These are phyloP conservation scores for Orchesella cincta DNA, from an alignment of 1,140 invertebrate species.

Conservation along the genomic window DNA sequence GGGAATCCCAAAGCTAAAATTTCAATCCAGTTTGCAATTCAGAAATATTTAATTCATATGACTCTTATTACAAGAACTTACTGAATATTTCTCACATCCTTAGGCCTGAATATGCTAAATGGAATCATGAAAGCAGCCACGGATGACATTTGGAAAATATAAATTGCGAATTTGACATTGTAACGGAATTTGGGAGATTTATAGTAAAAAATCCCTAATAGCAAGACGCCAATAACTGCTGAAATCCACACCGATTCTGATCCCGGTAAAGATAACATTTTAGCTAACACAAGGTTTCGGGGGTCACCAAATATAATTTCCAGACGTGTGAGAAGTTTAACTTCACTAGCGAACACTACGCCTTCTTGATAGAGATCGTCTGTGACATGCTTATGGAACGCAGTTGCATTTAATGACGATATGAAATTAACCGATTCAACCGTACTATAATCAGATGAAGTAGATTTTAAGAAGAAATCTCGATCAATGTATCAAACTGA, in stretches of 20 bases:
- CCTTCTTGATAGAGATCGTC: too few relatives aligned
- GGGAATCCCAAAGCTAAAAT: slow-evolving; percentile 63
- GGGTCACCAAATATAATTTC: too few relatives aligned
- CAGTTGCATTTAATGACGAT: too few relatives aligned
- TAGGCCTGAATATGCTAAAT: slow-evolving; percentile 68
- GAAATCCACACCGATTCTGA: neutral
- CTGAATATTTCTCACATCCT: slow-evolving; percentile 75
- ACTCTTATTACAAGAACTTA: slow-evolving; percentile 61
- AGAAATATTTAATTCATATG: slow-evolving; percentile 34
- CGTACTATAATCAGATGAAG: too few relatives aligned
- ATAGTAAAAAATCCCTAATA: slow-evolving; percentile 65
- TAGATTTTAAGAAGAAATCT: too few relatives aligned
- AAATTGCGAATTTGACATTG: slow-evolving; percentile 76
- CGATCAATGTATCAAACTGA: too few relatives aligned
- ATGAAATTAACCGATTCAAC: too few relatives aligned
- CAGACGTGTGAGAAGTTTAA: too few relatives aligned
- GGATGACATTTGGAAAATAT: slow-evolving; percentile 70
- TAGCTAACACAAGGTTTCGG: too few relatives aligned
- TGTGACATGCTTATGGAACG: too few relatives aligned
- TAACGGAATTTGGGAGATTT: slow-evolving; percentile 75
- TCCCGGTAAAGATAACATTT: neutral
- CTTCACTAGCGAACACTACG: too few relatives aligned
- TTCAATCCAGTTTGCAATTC: slow-evolving; percentile 56
- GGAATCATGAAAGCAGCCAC: slow-evolving; percentile 71
- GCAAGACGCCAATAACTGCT: neutral